phyloP scores from a whole-genome alignment of 2,797 vertebrate species.

The Netta rufina region DNA sequence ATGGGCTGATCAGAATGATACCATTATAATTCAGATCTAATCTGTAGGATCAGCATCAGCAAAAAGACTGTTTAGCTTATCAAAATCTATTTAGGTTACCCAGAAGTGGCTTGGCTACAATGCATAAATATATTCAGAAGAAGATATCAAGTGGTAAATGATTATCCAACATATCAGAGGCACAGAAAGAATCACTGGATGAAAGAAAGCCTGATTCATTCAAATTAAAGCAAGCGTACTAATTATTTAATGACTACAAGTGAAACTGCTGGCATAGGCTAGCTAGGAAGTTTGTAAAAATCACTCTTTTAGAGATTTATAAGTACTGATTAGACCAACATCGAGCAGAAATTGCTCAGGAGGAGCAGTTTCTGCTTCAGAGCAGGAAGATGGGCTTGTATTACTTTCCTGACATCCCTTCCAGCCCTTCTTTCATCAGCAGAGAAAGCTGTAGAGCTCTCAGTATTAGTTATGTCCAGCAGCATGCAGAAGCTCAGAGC shows the following conservation, averaged over 20 bases:
- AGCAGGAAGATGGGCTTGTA: not conserved
- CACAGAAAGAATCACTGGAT: not conserved
- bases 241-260: conserved; percentile 39
- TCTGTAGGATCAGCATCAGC: conserved; percentile 15
- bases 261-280: not conserved
- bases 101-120: conserved; percentile 24
- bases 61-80: conserved; percentile 49
- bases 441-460: not conserved
- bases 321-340: not conserved
- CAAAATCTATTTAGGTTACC: conserved; percentile 45
- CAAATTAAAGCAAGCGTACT: conserved; percentile 1
- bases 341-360: not conserved
- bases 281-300: not conserved
- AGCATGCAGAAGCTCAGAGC: not conserved
- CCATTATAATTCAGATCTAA: conserved; percentile 20
- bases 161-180: not conserved
- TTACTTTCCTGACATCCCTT: not conserved
- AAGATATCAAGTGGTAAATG: not conserved
- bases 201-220: not conserved
- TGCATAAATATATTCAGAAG: conserved; percentile 26
- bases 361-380: not conserved
- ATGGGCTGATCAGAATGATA: conserved; percentile 1
- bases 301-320: not conserved
- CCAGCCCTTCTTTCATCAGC: not conserved
- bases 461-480: not conserved